Evolutionary conservation across 1,140 invertebrate species (phyloP).

Genomic region (Proctacanthus coquilletti): DNA sequence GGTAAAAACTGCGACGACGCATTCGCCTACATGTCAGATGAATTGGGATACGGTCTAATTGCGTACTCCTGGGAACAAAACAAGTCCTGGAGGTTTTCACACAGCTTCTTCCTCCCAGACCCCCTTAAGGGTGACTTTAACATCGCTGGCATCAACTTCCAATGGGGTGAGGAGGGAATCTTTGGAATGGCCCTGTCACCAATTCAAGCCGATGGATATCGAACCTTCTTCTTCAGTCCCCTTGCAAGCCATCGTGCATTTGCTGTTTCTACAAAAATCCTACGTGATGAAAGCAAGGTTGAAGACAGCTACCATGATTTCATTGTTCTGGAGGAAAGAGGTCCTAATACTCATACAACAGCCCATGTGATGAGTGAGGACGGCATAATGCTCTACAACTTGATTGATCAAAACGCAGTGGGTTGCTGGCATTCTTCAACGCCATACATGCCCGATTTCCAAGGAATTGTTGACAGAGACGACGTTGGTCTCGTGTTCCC

Average conservation of each 20-base stretch:
- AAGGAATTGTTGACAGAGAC: conserved; percentile 55
- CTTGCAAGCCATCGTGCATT: conserved; percentile 61
- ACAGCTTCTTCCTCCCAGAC: conserved; percentile 64
- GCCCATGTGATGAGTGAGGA: conserved; percentile 52
- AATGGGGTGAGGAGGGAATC: conserved; percentile 66
- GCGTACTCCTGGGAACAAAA: conserved; percentile 59
- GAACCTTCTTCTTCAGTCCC: conserved; percentile 59
- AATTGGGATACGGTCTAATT: conserved; percentile 62
- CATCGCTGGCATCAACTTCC: conserved; percentile 62
- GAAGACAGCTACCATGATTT: conserved; percentile 56
- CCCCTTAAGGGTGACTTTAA: conserved; percentile 61
- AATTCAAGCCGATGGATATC: conserved; percentile 42
- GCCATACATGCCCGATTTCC: conserved; percentile 46
- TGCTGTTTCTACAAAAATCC: conserved; percentile 52
- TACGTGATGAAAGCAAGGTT: conserved; percentile 48
- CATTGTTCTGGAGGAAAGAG: conserved; percentile 46
- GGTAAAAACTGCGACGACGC: conserved; percentile 58
- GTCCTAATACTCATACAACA: conserved; percentile 49
- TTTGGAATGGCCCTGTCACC: conserved; percentile 61
- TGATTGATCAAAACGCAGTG: conserved; percentile 62
- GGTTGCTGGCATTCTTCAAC: conserved; percentile 61
- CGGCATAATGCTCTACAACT: conserved; percentile 56
- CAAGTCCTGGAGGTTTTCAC: conserved; percentile 57
- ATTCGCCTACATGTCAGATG: conserved; percentile 65
- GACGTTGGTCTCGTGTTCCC: conserved; percentile 61